Evolutionary conservation across 2,888 invertebrate species (phyloP), one percentile per base, ranked within the genome.

Genomic region (Saturnia japonica): DNA sequence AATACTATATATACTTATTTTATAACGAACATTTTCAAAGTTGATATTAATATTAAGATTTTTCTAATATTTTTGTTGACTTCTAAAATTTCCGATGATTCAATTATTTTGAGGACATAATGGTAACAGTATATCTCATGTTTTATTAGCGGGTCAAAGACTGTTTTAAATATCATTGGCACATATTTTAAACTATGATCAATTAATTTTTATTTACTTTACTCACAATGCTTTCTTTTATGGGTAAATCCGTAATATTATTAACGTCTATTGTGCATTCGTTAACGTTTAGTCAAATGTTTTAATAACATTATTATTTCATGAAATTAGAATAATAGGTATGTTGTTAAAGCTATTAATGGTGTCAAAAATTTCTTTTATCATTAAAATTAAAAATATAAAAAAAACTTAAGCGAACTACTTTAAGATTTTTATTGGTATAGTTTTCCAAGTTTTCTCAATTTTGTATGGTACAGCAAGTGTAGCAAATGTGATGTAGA

Each of bases 141-240:
- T 62, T 28, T 62, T 62, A 34, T 62, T 62, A 28, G 16, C 28
- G 11, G 34, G 60, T 62, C 60, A 62, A 62, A 11, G 60, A 62
- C 60, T 28, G 14, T 6, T 28, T 28, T 62, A 16, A 34, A 62
- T 62, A 28, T 28, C 16, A 62, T 16, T 28, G 12, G 25, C 16
- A 62, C 60, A n/a, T 25, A 3, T 9, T 40, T 9, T 40, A 40
- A 40, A 64, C 8, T 12, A 2, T 64, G 64, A 8, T 40, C n/a
- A 64, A 64, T 40, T 64, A 64, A 64, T 64, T 64, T 64, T 64
- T 64, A 7, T 40, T 40, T 40, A 40, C 19, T 40, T 40, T 64
- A 19, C 11, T 40, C n/a, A 40, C 64, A 64, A 64, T 40, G 40
- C 19, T 64, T 64, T 40, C 64, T 40, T 64, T 40, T 8, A 64